Conservation (phyloP, 64 coral and sea anemone genomes). For the Anthopleura sola region DNA sequence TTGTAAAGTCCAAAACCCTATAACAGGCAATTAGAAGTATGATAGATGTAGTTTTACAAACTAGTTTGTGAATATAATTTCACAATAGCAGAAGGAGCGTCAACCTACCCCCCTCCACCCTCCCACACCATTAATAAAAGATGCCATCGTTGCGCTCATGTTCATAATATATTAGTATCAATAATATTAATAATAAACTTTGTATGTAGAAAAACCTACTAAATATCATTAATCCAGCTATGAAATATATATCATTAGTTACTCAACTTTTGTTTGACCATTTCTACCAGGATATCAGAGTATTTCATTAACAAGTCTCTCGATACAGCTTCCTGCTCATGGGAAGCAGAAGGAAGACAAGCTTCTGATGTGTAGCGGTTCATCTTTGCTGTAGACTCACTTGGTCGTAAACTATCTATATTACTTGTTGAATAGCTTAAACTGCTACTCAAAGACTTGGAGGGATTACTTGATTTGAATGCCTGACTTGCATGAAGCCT, state of each 20-base stretch:
- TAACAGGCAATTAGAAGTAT: too few species aligned
- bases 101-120: too few species aligned
- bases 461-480: neutral
- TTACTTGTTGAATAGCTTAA: slow-evolving; percentile 11
- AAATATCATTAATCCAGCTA: neutral
- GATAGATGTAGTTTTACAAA: too few species aligned
- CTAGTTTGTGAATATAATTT: too few species aligned
- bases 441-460: neutral
- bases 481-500: neutral
- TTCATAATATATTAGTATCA: too few species aligned
- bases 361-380: slow-evolving; percentile 4
- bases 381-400: neutral
- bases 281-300: slow-evolving; percentile 18
- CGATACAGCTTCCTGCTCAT: neutral
- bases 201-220: neutral
- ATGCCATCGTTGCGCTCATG: too few species aligned
- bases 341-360: neutral
- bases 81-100: too few species aligned
- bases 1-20: too few species aligned
- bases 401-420: neutral
- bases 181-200: neutral
- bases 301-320: neutral
- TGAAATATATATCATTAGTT: neutral
- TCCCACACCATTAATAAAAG: too few species aligned
- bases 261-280: slow-evolving; percentile 17